phyloP scores from a whole-genome alignment of 2,888 invertebrate species.

The Chrysotoxum bicinctum region DNA sequence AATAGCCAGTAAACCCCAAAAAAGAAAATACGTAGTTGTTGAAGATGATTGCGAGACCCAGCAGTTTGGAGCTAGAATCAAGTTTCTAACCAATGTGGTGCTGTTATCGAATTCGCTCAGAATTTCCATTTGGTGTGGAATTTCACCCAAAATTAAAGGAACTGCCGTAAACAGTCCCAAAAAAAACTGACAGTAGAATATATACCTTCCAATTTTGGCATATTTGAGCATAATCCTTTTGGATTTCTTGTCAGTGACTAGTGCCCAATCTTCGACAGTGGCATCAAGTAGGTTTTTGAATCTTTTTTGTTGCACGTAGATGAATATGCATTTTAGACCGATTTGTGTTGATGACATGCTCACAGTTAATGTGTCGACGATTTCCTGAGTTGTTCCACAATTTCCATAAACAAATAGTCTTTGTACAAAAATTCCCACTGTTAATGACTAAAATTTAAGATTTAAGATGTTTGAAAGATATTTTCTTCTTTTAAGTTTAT shows the following conservation, averaged over 20 bases:
- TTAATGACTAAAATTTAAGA: background rate
- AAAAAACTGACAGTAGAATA: constrained; percentile 18
- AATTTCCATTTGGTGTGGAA: background rate
- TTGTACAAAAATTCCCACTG: constrained; percentile 8
- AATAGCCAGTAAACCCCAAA: background rate
- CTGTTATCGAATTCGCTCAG: background rate
- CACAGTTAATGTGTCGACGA: constrained; percentile 10
- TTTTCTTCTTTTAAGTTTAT: background rate
- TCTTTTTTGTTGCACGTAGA: background rate
- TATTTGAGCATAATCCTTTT: background rate
- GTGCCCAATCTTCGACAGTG: constrained; percentile 10
- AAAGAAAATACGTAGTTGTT: background rate
- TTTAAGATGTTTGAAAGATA: background rate
- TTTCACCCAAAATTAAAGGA: background rate
- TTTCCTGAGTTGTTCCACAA: constrained; percentile 25
- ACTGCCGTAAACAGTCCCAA: constrained; percentile 14
- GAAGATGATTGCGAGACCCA: background rate
- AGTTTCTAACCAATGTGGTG: background rate
- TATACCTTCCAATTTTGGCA: background rate
- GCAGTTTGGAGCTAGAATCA: constrained; percentile 14
- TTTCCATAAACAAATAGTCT: background rate
- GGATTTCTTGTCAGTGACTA: background rate
- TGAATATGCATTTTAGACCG: background rate
- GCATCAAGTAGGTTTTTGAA: constrained; percentile 10
- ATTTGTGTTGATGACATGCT: constrained; percentile 25